phyloP scores from a whole-genome alignment of 2,888 invertebrate genomes.

The Chrysodeixis includens region DNA sequence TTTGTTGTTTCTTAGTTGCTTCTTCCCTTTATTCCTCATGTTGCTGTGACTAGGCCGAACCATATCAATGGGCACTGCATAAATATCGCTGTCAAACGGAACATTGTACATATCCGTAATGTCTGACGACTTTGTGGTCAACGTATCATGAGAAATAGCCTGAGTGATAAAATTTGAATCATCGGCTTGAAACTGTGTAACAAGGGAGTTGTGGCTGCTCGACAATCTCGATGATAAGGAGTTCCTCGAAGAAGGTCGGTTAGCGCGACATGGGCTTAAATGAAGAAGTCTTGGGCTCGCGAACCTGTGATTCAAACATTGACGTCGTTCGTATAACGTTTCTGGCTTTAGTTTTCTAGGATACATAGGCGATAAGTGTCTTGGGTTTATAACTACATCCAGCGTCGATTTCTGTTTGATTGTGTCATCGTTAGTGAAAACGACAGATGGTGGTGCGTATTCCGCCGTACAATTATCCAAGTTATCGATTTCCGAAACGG shows the following conservation, averaged over 20 bases:
- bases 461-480: constrained; percentile 68
- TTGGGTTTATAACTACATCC: constrained; percentile 68
- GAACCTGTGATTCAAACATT: constrained; percentile 81
- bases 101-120: constrained; percentile 96
- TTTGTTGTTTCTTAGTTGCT: constrained; percentile 75
- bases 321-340: constrained; percentile 79
- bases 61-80: constrained; percentile 95
- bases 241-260: constrained; percentile 93
- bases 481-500: constrained; percentile 65
- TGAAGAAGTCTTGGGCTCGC: constrained; percentile 88
- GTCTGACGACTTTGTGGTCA: constrained; percentile 91
- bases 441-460: constrained; percentile 70
- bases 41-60: constrained; percentile 89
- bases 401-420: constrained; percentile 65
- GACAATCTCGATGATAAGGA: constrained; percentile 94
- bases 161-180: constrained; percentile 96
- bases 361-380: constrained; percentile 79
- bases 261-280: constrained; percentile 90
- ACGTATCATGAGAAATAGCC: constrained; percentile 95
- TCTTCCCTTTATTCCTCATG: constrained; percentile 79
- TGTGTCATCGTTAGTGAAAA: constrained; percentile 68
- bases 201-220: constrained; percentile 95
- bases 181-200: constrained; percentile 93
- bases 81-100: constrained; percentile 96
- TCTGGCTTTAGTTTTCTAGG: constrained; percentile 80